These are phyloP conservation scores for Brenthis hecate DNA, from an alignment of 2,888 invertebrate species.

Conservation along the genomic window DNA sequence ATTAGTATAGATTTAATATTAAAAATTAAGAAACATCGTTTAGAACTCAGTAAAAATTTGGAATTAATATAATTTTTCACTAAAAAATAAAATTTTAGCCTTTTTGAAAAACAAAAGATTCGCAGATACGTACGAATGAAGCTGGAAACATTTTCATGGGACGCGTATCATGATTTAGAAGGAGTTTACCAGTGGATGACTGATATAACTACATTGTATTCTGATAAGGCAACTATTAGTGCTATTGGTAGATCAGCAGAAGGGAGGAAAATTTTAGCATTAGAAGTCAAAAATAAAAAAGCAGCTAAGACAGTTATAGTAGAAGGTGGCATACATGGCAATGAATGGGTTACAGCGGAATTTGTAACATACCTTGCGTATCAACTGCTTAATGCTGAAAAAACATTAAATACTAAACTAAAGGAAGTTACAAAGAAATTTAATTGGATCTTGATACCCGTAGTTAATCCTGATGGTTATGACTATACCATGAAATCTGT, in stretches of 20 bases:
- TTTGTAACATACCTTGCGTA: constrained; percentile 83
- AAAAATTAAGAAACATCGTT: too few species aligned
- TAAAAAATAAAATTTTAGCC: constrained; percentile 44
- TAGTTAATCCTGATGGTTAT: constrained; percentile 89
- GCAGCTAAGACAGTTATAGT: constrained; percentile 72
- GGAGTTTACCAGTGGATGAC: constrained; percentile 84
- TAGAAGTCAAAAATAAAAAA: constrained; percentile 45
- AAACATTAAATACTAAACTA: constrained; percentile 58
- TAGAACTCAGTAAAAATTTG: too few species aligned
- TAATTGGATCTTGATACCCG: constrained; percentile 87
- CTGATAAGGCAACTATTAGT: constrained; percentile 57
- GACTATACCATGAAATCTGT: constrained; percentile 61
- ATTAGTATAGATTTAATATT: too few species aligned
- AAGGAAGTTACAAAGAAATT: constrained; percentile 66
- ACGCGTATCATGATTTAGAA: constrained; percentile 80
- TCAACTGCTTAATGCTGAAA: constrained; percentile 66
- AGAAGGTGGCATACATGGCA: constrained; percentile 86
- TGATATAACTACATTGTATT: constrained; percentile 65
- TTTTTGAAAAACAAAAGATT: constrained; percentile 55
- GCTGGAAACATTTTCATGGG: constrained; percentile 67
- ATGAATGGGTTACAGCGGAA: constrained; percentile 88
- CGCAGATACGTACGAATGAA: constrained; percentile 46
- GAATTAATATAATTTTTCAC: too few species aligned
- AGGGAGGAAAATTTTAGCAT: constrained; percentile 63
- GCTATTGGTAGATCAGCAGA: constrained; percentile 72